Evolutionary conservation across 2,888 invertebrate species (phyloP), one percentile per base, ranked within the genome.

Genomic region (Uropetala carovei): DNA sequence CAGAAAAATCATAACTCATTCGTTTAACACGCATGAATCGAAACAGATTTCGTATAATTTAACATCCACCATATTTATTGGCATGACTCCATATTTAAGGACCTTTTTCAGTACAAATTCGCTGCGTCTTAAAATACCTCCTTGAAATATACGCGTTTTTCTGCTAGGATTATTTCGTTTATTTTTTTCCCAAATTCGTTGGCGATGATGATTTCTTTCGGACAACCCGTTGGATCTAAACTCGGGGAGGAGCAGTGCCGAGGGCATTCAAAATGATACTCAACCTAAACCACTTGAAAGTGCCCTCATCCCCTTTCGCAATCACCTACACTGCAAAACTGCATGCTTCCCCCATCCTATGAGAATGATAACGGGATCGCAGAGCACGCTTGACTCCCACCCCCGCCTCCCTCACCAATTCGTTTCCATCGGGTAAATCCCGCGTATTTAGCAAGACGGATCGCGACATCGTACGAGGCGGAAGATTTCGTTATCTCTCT

Each of bases 361-460:
- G 27, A n/a, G 10, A 43, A 56, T 43, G 68, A 89, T 89, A 68
- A 43, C 43, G 64, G 10, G 18, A 75, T 43, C 22, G 56, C 56
- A 75, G 16, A 16, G 57, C 75, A 75, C 60, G 16, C 27, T 22
- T 27, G 57, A 7, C 56, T 30, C n/a, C 43, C 68, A 4, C 14
- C 22, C 81, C 22, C 68, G 5, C 14, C 22, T 58, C 22, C 81
- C 13, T 81, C 56, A 5, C 22, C 43, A 43, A 1, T 43, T 43
- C 43, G n/a, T n/a, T 16, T 56, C 57, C n/a, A 43, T 58, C 60
- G 14, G 59, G 83, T 83, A 68, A 89, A 89, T 89, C 68, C 89
- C 89, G 16, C n/a, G 64, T 64, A 89, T 68, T 89, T 89, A 64
- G 56, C 68, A 89, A 89, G 89, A 89, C 89, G 18, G 64, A 89